Evolutionary conservation across 2,888 invertebrate genomes (phyloP).

Genomic region (Dryobota labecula): DNA sequence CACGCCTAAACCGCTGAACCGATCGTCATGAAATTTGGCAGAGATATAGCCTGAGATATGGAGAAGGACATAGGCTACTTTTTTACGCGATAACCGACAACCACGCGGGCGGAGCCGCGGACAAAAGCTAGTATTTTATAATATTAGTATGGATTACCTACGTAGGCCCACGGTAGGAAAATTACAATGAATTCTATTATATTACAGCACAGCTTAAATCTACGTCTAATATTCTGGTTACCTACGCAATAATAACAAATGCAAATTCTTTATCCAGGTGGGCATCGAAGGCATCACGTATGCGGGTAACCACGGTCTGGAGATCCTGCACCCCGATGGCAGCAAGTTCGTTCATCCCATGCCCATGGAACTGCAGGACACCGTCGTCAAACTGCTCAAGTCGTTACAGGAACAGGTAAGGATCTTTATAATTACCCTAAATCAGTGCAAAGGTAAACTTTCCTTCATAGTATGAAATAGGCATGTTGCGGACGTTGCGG

Average conservation of each 20-base stretch:
- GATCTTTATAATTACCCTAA: not conserved
- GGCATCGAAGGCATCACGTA: slow-evolving; percentile 97
- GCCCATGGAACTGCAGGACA: slow-evolving; percentile 95
- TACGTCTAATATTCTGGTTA: not conserved
- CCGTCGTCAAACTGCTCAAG: slow-evolving; percentile 94
- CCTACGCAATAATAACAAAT: not conserved
- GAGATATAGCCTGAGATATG: too few species aligned
- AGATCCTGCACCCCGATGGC: slow-evolving; percentile 97
- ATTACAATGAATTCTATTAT: too few species aligned
- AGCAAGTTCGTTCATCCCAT: slow-evolving; percentile 97
- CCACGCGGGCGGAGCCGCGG: too few species aligned
- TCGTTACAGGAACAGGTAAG: slow-evolving; percentile 94
- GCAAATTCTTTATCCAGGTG: slow-evolving; percentile 86
- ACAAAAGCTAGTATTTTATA: too few species aligned
- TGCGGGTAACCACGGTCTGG: slow-evolving; percentile 97
- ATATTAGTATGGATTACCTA: too few species aligned
- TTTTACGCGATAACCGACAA: too few species aligned
- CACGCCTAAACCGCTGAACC: too few species aligned
- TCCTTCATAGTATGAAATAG: not conserved
- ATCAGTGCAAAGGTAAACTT: not conserved
- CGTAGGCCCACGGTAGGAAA: too few species aligned
- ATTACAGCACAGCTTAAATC: too few species aligned
- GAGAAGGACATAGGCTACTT: too few species aligned
- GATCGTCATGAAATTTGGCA: too few species aligned
- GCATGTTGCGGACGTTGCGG: too few species aligned